phyloP scores from a whole-genome alignment of 2,797 vertebrate genomes.

The Clamator glandarius region DNA sequence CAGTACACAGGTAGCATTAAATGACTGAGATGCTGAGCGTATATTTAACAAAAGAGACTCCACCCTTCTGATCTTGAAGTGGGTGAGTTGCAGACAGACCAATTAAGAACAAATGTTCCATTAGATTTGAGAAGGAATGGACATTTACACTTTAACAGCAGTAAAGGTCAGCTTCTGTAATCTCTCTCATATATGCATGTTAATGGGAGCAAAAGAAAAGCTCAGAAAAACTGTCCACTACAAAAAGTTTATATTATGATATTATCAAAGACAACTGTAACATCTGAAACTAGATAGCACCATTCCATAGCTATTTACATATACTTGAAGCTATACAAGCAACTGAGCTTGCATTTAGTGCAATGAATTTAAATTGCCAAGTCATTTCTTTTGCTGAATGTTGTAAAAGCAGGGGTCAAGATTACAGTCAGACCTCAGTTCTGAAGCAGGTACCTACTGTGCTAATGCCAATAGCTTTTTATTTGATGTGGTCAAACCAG shows the following conservation, averaged over 20 bases:
- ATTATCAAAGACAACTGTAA: neutral
- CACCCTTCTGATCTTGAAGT: neutral
- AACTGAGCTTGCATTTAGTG: neutral
- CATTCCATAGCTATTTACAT: neutral
- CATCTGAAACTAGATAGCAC: neutral
- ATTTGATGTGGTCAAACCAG: slow-evolving; percentile 47
- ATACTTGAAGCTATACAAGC: neutral
- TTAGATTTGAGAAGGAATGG: neutral
- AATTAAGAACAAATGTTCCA: neutral
- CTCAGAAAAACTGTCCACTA: neutral
- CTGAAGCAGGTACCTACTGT: slow-evolving; percentile 36
- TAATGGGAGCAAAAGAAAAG: neutral
- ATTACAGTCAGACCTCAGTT: slow-evolving; percentile 36
- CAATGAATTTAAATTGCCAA: slow-evolving; percentile 36
- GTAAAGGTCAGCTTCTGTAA: neutral
- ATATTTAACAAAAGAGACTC: neutral
- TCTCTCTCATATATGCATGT: neutral
- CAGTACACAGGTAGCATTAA: neutral
- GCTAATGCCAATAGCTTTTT: slow-evolving; percentile 36
- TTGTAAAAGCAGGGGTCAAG: slow-evolving; percentile 35
- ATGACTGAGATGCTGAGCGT: neutral
- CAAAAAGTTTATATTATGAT: neutral
- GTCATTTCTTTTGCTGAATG: slow-evolving; percentile 29
- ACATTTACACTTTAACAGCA: neutral
- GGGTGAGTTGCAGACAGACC: neutral